Conservation (phyloP, 2,113 vertebrate species). For the Rhea americana region DNA sequence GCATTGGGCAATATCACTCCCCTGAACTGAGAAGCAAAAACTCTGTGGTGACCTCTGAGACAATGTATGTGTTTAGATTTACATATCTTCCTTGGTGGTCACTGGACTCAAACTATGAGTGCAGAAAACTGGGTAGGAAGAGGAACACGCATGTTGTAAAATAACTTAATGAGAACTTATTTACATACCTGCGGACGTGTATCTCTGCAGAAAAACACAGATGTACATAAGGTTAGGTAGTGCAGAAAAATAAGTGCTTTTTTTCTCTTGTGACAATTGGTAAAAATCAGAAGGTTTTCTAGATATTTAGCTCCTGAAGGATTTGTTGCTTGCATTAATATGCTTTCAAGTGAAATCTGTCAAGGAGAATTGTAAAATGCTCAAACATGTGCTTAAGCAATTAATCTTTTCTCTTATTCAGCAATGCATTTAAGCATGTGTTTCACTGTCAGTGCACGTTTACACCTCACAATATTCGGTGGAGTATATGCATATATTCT, state of each 20-base stretch:
- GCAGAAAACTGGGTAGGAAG: neutral
- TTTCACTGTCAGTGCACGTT: neutral
- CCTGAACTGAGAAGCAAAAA: neutral
- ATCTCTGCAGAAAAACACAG: fast-evolving
- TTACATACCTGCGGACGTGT: neutral
- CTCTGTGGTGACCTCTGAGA: neutral
- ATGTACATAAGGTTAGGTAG: neutral
- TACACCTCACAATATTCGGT: neutral
- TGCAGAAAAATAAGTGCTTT: neutral
- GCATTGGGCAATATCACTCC: neutral
- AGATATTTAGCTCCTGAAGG: neutral
- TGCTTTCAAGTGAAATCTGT: neutral
- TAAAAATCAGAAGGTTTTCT: neutral
- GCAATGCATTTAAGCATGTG: neutral
- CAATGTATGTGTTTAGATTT: neutral
- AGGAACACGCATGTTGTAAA: neutral
- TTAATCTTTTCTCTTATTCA: neutral
- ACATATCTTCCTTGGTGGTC: neutral
- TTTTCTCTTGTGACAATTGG: neutral
- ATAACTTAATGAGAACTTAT: neutral
- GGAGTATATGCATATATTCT: neutral
- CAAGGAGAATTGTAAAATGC: neutral
- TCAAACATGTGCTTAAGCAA: neutral
- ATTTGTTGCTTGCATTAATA: neutral
- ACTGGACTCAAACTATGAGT: neutral